Evolutionary conservation across 2,888 invertebrate species (phyloP), one percentile per base, ranked within the genome.

Genomic region (Oscheius myriophilus): DNA sequence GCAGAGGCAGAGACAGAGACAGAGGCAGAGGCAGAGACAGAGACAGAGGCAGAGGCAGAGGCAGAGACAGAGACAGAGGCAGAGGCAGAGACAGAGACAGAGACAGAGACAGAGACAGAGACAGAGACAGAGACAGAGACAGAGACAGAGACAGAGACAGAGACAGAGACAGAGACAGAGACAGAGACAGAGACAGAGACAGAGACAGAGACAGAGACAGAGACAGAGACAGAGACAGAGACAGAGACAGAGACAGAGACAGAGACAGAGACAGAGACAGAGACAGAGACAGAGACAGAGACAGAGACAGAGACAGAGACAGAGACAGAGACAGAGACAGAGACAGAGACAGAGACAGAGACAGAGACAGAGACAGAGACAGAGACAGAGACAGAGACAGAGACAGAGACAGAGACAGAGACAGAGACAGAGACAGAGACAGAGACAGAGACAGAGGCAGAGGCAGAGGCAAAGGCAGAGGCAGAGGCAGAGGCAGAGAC

Each of bases 211-310:
- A 26, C 16, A 53, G 21, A n/a, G 18, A 57, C 16, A 45, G 49
- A 49, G 61, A 25, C 33, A 61, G 26, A 49, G 61, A 61, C 46
- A 61, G 39, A 49, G 25, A 33, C 49, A 41, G 33, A n/a, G 12
- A 54, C 4, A 16, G 53, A n/a, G 53, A 12, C 26, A 33, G 33
- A 54, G 53, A 26, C 3, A 52, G 18, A 21, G 23, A 6, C 4
- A 21, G 23, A 52, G 14, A 21, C 3, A 12, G 52, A 4, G 52
- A 16, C 6, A 6, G n/a, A 23, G 41, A 39, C 6, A 21, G 42
- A 7, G 14, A 39, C 11, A 41, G 12, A 39, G 18, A 18, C 21
- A 42, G 11, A 21, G 18, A 39, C 7, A 41, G 41, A 21, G 23
- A 18, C 41, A 57, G 18, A 42, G 39, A 57, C 1, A 9, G 41